Base-by-base conservation (phyloP, 1,140 invertebrate species). In the Tyrophagus putrescentiae region DNA sequence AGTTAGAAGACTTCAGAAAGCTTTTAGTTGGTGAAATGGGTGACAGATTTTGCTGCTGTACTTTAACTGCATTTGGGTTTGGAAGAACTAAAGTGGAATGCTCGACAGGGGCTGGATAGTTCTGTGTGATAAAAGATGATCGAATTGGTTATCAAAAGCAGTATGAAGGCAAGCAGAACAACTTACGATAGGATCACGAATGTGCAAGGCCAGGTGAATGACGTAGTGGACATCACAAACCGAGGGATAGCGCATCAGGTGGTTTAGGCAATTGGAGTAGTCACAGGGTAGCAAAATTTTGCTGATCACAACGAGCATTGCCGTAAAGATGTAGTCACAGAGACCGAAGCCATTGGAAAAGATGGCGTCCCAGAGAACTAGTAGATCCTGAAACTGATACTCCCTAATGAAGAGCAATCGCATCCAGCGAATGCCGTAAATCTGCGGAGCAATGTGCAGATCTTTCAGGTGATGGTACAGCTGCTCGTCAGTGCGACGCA, bases 361-460 rank as follows among this genome's bases (percentile, higher is more conserved):
- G 31, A 87, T 78, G 32, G 83, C 84, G 66, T 87, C 84, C 85
- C 85, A 87, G 1, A 87, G 68, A 27, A 81, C 76, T 11, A 86
- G 72, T 31, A 87, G 70, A 67, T 86, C 84, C 41, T 80, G 72
- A 54, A 87, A 75, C 18, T 81, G 77, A 71, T 86, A 87, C 70
- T 87, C 85, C 16, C 85, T 75, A 0, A 84, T 84, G 74, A 87
- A 87, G 1, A 87, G 70, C 36, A 87, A 69, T 11, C 85, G 76
- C 11, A 87, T 70, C 85, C 85, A 87, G 1, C 85, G 82, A 63
- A 87, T 86, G 64, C 84, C 85, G 72, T 84, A 87, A 28, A 86
- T 76, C 67, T 85, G 82, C 66, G 85, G 76, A 32, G 83, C 78
- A 64, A 87, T 85, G 64, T 85, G 81, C 65, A 84, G 73, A 59